Evolutionary conservation across 2,113 vertebrate species (phyloP), one percentile per base, ranked within the genome.

Genomic region (Hydropotes inermis): DNA sequence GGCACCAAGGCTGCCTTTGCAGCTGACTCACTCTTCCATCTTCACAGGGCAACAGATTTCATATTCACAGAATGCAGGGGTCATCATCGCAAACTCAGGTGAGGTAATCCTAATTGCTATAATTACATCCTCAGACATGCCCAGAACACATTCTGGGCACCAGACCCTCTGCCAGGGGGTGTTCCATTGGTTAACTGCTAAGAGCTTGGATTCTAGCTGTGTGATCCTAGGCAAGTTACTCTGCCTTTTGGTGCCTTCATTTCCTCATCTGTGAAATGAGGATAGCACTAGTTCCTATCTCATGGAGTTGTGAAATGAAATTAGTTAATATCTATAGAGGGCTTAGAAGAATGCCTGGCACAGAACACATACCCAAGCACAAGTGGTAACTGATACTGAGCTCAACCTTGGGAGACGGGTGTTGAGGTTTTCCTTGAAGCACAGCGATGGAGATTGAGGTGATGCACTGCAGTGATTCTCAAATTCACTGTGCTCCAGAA

Each of bases 41-140:
- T 85, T 92, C 87, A 97, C 81, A 88, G 90, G 76, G 78, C 76
- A 47, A 47, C n/a, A 39, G 94, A 92, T 47, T 86, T 76, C 83
- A 58, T 83, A n/a, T 52, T 50, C 36, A 52, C 21, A 47, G 78
- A 88, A 67, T 1, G 67, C 5, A 11, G n/a, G 81, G 60, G 58
- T 58, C 74, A 47, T 93, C 33, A 19, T 39, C 23, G 64, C 43
- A 33, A 36, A 43, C 52, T 84, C 87, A 61, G 92, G 61, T 97
- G 90, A 97, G 55, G 85, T 87, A 58, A 96, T 50, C 13, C 27
- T 11, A 17, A 74, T 25, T 23, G 47, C 33, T 14, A 9, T 54
- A 45, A n/a, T n/a, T 52, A n/a, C 88, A 52, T 50, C 76, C 50
- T 83, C 58, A 74, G 70, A 60, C 15, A n/a, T 5, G 87, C 87